Evolutionary conservation across 2,113 vertebrate genomes (phyloP).

Genomic region (Pimephales promelas): DNA sequence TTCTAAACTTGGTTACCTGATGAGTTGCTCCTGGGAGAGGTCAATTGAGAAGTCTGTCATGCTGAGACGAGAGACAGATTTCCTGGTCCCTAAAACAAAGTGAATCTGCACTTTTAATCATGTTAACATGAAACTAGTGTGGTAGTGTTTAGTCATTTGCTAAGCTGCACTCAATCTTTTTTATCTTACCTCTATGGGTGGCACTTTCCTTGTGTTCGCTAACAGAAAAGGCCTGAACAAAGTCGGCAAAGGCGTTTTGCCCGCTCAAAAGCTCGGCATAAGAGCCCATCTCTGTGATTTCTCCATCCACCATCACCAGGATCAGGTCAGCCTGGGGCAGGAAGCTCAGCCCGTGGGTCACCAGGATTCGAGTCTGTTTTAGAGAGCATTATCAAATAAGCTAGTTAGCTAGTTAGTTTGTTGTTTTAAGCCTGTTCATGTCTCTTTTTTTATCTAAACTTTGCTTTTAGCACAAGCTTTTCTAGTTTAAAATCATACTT

Average conservation of each 20-base stretch:
- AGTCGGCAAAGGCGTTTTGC: slow-evolving; percentile 78
- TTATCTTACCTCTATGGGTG: slow-evolving; percentile 52
- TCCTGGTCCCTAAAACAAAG: slow-evolving; percentile 63
- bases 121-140: not conserved
- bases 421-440: not conserved
- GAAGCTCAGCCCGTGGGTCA: slow-evolving; percentile 82
- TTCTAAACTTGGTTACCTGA: slow-evolving; percentile 38
- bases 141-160: not conserved
- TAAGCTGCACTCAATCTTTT: not conserved
- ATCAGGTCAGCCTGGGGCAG: slow-evolving; percentile 82
- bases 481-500: too few species aligned
- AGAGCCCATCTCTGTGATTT: slow-evolving; percentile 85
- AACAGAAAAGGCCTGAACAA: slow-evolving; percentile 69
- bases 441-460: not conserved
- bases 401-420: not conserved
- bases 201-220: slow-evolving; percentile 56
- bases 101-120: not conserved
- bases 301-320: slow-evolving; percentile 82
- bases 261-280: slow-evolving; percentile 81
- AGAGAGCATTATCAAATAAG: not conserved
- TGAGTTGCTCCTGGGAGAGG: slow-evolving; percentile 62
- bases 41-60: slow-evolving; percentile 62
- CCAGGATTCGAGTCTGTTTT: slow-evolving; percentile 81
- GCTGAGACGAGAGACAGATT: slow-evolving; percentile 61
- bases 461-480: too few species aligned